Conservation (phyloP, 2,888 invertebrate species). For the Crematogaster levior region DNA sequence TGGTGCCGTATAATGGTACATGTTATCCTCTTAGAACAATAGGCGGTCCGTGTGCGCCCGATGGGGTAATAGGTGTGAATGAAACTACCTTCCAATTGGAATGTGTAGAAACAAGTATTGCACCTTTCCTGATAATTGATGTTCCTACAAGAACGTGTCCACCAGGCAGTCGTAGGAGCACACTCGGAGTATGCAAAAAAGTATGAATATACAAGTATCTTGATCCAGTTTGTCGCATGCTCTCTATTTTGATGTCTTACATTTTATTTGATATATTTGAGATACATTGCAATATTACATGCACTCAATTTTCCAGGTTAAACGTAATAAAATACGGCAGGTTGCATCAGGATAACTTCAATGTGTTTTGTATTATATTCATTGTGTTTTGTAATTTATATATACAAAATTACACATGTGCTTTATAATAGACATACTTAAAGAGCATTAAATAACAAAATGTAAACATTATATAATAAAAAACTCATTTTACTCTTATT, state of each 20-base stretch:
- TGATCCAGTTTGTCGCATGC: background rate
- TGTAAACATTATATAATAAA: background rate
- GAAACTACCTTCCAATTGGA: constrained; percentile 87
- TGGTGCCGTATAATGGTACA: constrained; percentile 86
- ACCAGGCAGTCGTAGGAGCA: constrained; percentile 75
- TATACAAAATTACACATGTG: background rate
- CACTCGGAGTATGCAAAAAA: constrained; percentile 74
- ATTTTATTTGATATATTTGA: background rate
- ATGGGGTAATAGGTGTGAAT: constrained; percentile 88
- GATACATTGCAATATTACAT: background rate
- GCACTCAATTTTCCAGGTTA: constrained; percentile 14
- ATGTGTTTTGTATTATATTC: too few species aligned
- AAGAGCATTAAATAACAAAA: constrained; percentile 47
- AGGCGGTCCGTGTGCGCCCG: constrained; percentile 86
- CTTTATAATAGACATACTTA: constrained; percentile 7
- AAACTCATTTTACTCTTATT: constrained; percentile 3
- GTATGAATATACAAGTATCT: constrained; percentile 6
- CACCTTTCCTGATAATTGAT: constrained; percentile 73
- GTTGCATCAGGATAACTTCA: background rate
- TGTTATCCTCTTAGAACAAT: constrained; percentile 86
- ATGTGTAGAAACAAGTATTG: constrained; percentile 85
- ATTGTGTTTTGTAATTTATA: constrained; percentile 12
- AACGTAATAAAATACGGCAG: background rate
- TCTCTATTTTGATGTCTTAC: background rate
- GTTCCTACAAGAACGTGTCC: constrained; percentile 75